Base-by-base conservation (phyloP, 2,797 vertebrate genomes). In the Lepilemur septentrionalis region DNA sequence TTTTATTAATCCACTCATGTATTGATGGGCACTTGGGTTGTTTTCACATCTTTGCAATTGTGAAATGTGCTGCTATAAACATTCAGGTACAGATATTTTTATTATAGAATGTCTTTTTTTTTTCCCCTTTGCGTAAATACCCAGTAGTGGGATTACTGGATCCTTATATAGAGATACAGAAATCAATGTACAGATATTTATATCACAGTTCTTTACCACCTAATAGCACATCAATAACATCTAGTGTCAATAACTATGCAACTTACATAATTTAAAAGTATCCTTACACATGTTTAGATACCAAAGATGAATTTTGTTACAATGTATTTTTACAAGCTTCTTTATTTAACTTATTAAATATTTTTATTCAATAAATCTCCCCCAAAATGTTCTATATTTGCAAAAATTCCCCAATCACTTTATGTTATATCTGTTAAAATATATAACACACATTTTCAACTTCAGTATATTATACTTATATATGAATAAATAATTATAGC, bases 291-390 rank as follows among this genome's bases (percentile, higher is more conserved):
- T 57, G 17, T 17, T 43, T 52, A 63, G 14, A 46, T 89, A 46
- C 46, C 78, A 69, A 88, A 23, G 0, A 17, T 94, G 22, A 5
- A 43, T 86, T 32, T 95, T 79, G 4, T 50, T 75, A 13, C 3
- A 32, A 41, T 55, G 30, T 50, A 25, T 1, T 48, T 63, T 63
- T 4, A 65, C 4, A 5, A 46, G 2, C 7, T 38, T 55, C 30
- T 67, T 52, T 61, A 25, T 76, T 91, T 95, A 55, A 82, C 8
- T 78, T 38, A 67, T 5, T 72, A 46, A 65, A 67, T 89, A 67
- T 79, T 35, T 69, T 43, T 65, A 1, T 55, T 82, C 23, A n/a
- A 35, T 65, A 48, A 41, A 57, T 80, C 38, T 61, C 35, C 18
- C 83, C 4, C 18, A 52, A 70, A 70, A 30, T 91, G 17, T 38